Base-by-base conservation (phyloP, 2,888 invertebrate genomes). In the Lymantria monacha region DNA sequence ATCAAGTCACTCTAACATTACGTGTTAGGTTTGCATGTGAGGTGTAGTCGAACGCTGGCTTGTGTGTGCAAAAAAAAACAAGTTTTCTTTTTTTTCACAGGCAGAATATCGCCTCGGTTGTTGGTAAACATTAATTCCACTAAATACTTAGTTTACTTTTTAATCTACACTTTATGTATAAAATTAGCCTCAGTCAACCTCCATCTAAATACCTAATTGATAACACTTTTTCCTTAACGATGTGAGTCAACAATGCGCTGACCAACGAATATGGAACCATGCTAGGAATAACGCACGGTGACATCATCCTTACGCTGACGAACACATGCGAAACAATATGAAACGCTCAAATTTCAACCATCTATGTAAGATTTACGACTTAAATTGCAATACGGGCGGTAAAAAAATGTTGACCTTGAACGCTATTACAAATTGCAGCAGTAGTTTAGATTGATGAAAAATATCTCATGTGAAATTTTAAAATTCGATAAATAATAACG, bases 261-360 rank as follows among this genome's bases (percentile, higher is more conserved):
- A 75, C 78, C 82, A 77, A 66, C 76, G 72, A 77, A 80, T 76
- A 76, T 75, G 58, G 61, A 61, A 52, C 64, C 59, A 55, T 58
- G 77, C 72, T 66, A 78, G 71, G 83, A 84, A 87, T 89, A 88
- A 87, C 81, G 83, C 85, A 82, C 77, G 83, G 79, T 87, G 84
- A 87, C 88, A 86, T 86, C 87, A 87, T 82, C 83, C 70, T 8
- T 41, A 14, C 13, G n/a, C 11, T 73, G 68, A 73, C 74, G 61
- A 69, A 67, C 68, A 67, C 68, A 74, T 72, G 72, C 73, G 67
- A 73, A 74, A 74, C 71, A 63, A 64, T 69, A 63, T 71, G 65
- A 51, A 54, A 22, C 57, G 46, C 54, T 51, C 57, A 51, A 67
- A 66, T 69, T 66, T 59, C 48, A 56, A 67, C 64, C 67, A 49